Conservation (phyloP, 2,113 vertebrate genomes). For the Phrynosoma platyrhinos region DNA sequence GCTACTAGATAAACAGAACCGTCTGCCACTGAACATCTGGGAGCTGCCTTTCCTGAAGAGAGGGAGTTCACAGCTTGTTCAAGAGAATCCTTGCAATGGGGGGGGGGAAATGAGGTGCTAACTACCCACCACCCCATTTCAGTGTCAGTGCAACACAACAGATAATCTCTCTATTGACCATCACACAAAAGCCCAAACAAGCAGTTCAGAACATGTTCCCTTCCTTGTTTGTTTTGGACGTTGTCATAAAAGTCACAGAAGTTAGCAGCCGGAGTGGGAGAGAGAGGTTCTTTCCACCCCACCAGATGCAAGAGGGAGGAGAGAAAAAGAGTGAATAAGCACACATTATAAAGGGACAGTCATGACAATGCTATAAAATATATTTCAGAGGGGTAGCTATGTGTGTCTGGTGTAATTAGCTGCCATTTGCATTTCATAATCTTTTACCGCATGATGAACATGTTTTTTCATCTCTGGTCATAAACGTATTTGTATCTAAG, state of each 20-base stretch:
- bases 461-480: background rate
- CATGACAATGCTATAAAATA: too few species aligned
- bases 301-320: background rate
- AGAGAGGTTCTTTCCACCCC: background rate
- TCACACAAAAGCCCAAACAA: background rate
- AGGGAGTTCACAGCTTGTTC: background rate
- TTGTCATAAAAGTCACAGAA: background rate
- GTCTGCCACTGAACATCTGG: constrained; percentile 8
- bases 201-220: background rate
- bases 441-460: background rate
- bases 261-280: background rate
- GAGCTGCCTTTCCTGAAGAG: background rate
- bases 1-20: background rate
- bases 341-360: background rate
- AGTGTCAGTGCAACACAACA: background rate
- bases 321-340: background rate
- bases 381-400: background rate
- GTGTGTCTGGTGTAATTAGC: too few species aligned
- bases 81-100: accelerated
- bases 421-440: background rate
- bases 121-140: background rate
- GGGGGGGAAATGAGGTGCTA: too few species aligned
- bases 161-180: background rate
- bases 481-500: background rate
- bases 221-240: background rate